Evolutionary conservation across 2,797 vertebrate genomes (phyloP), one percentile per base, ranked within the genome.

Genomic region (Macroramphosus scolopax): DNA sequence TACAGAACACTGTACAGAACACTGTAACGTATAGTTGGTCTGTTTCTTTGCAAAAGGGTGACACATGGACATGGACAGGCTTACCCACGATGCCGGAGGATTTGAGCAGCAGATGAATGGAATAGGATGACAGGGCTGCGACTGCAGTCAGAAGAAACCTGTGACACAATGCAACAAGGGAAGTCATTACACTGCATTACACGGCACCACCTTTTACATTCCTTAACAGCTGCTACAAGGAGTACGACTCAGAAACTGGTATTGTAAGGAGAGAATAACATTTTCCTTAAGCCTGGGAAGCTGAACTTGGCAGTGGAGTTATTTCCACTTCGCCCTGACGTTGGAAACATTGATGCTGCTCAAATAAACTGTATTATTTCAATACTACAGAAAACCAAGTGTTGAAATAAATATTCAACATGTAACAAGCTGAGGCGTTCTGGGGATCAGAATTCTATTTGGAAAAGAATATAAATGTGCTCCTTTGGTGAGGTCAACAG

Each of bases 101-200:
- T 86, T 97, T 98, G 53, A 99, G 92, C 71, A 99, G 82, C 67
- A 99, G 87, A 61, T 98, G 95, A 77, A 99, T 96, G 65, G 97
- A 99, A 68, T 98, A 99, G 40, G 79, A 92, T 17, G 97, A 99
- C 35, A 99, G 89, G 31, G 88, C 77, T 36, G 96, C 96, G 0
- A 99, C 92, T 0, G 90, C 90, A 0, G 94, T 92, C 67, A 99
- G 80, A 46, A 98, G 94, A 81, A 97, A 95, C 71, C 96, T 99
- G 82, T 1, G 16, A 52, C 31, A 66, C 50, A 47, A 68, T 6
- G 44, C 50, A 44, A 12, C 40, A 29, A 2, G 8, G 5, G 35
- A 35, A 37, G n/a, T 39, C 15, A 40, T 16, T 8, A 8, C 3
- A 16, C 7, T 12, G 9, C 12, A 31, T 33, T 47, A 4, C 8